Conservation (phyloP, 2,797 vertebrate genomes). For the Microtus californicus region DNA sequence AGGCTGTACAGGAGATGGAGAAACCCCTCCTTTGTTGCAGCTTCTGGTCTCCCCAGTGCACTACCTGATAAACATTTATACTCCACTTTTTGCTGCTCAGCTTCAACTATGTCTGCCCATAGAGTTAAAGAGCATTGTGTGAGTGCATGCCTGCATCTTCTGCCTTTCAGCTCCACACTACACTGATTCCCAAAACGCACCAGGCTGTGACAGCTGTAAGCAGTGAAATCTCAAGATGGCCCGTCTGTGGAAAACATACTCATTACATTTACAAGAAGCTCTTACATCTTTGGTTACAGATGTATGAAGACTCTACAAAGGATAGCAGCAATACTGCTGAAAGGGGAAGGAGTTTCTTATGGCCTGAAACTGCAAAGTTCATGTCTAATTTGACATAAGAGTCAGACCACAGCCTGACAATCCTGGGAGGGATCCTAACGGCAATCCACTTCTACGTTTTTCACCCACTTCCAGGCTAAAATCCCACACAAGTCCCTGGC, state of each 20-base stretch:
- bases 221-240: slow-evolving; percentile 61
- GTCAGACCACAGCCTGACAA: slow-evolving; percentile 65
- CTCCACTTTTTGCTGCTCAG: slow-evolving; percentile 58
- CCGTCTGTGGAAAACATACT: slow-evolving; percentile 70
- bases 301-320: slow-evolving; percentile 61
- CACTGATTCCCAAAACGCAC: slow-evolving; percentile 14
- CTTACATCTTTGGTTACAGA: slow-evolving; percentile 76
- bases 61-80: slow-evolving; percentile 70
- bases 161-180: not conserved
- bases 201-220: slow-evolving; percentile 51
- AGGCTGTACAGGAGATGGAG: slow-evolving; percentile 25
- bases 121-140: slow-evolving; percentile 45
- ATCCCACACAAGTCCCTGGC: slow-evolving; percentile 55
- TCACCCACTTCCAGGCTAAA: slow-evolving; percentile 47
- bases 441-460: slow-evolving; percentile 21
- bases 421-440: slow-evolving; percentile 69
- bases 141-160: slow-evolving; percentile 63
- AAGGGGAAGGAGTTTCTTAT: slow-evolving; percentile 67
- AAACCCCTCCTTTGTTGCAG: slow-evolving; percentile 46
- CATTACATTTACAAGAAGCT: slow-evolving; percentile 75
- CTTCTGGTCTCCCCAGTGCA: slow-evolving; percentile 12
- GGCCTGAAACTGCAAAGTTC: slow-evolving; percentile 77
- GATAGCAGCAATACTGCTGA: slow-evolving; percentile 49
- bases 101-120: slow-evolving; percentile 34
- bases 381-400: slow-evolving; percentile 75